Conservation (phyloP, 2,113 vertebrate species). For the Osmerus eperlanus region DNA sequence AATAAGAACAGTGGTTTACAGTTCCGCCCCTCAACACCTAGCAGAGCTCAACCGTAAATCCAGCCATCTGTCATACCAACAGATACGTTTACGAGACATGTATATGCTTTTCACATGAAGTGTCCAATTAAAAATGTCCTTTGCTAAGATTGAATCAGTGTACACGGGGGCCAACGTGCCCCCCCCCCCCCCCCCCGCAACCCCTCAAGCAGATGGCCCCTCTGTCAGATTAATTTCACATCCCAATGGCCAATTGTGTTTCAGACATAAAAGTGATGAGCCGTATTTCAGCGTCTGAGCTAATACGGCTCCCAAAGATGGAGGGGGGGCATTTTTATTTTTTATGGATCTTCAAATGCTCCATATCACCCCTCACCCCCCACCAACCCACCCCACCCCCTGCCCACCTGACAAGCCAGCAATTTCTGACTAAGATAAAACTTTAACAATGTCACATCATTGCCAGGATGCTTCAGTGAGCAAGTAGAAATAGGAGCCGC, state of each 20-base stretch:
- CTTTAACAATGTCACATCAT: slow-evolving; percentile 48
- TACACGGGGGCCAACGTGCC: slow-evolving; percentile 28
- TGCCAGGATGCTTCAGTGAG: slow-evolving; percentile 15
- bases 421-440: slow-evolving; percentile 55
- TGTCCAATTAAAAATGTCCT: slow-evolving; percentile 65
- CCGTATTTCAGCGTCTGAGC: slow-evolving; percentile 54
- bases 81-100: slow-evolving; percentile 61
- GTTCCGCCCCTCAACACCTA: neutral
- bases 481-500: slow-evolving; percentile 11
- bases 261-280: slow-evolving; percentile 64
- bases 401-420: slow-evolving; percentile 47
- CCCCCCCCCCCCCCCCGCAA: slow-evolving; percentile 5
- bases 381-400: slow-evolving; percentile 20
- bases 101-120: slow-evolving; percentile 58
- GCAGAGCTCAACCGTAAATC: slow-evolving; percentile 37
- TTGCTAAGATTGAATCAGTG: slow-evolving; percentile 44
- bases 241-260: slow-evolving; percentile 56
- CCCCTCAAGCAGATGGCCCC: slow-evolving; percentile 48
- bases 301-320: slow-evolving; percentile 48
- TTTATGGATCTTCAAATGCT: slow-evolving; percentile 60
- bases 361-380: slow-evolving; percentile 38
- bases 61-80: slow-evolving; percentile 32
- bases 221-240: slow-evolving; percentile 69
- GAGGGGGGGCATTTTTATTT: slow-evolving; percentile 11
- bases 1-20: neutral